Evolutionary conservation across 2,888 invertebrate genomes (phyloP), one percentile per base, ranked within the genome.

Genomic region (Rhabditophanes sp.): DNA sequence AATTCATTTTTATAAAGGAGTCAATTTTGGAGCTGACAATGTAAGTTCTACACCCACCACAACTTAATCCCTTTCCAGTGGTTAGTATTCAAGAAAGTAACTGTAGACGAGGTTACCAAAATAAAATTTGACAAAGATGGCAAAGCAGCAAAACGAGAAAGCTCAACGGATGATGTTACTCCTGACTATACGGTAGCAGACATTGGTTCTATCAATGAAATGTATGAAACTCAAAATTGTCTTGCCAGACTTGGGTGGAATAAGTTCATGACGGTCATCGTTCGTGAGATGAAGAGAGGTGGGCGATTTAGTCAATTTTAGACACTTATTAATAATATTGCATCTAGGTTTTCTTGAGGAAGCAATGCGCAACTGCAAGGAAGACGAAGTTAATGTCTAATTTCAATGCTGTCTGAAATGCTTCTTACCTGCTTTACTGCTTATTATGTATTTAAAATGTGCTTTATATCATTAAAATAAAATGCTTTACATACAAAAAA

Each of bases 11-110:
- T 55, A 55, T 37, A 46, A 52, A 36, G 55, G 55, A 25, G 52
- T 55, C 29, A 55, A 55, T 35, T 55, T 55, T 32, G 55, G 52
- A 3, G 55, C 55, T 2, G 52, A 53, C 26, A 55, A 55, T n/a
- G n/a, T n/a, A n/a, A n/a, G n/a, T n/a, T n/a, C n/a, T n/a, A n/a
- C n/a, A n/a, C n/a, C n/a, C n/a, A n/a, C n/a, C n/a, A n/a, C n/a
- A n/a, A n/a, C n/a, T n/a, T n/a, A n/a, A n/a, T n/a, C n/a, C n/a
- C n/a, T n/a, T n/a, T n/a, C n/a, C n/a, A n/a, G 37, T 55, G 55
- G 55, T 45, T 55, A 6, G 55, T 53, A 0, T 55, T 55, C 50
- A 55, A 55, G 37, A 48, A 50, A 26, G 53, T 52, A 6, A 50
- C 53, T 9, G 52, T 55, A 8, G 53, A 53, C 30, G 53, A 55